phyloP scores from a whole-genome alignment of 2,113 vertebrate species.

The Hyperopisus bebe region DNA sequence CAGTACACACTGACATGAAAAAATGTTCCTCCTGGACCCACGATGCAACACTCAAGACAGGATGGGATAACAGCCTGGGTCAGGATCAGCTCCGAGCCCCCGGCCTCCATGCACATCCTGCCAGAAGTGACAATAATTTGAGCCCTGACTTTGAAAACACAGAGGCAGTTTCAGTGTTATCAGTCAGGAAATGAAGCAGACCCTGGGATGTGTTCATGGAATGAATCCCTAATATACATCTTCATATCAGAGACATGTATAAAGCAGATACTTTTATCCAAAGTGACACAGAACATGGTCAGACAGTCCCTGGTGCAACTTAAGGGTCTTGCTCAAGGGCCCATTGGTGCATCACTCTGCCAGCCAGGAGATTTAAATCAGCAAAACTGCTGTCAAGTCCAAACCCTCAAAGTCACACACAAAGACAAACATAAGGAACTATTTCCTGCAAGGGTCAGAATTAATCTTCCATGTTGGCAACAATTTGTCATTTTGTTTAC shows the following conservation, averaged over 20 bases:
- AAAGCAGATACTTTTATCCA: neutral
- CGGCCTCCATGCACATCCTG: neutral
- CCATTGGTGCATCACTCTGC: neutral
- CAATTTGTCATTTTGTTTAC: neutral
- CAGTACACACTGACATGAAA: neutral
- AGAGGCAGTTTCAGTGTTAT: neutral
- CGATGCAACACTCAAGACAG: neutral
- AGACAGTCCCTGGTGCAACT: neutral
- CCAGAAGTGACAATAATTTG: neutral
- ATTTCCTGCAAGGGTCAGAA: neutral
- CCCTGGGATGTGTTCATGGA: neutral
- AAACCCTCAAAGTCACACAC: neutral
- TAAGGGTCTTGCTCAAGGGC: neutral
- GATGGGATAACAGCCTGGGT: slow-evolving; percentile 12
- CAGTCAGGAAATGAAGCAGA: neutral
- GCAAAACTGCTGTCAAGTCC: neutral
- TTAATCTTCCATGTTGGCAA: neutral
- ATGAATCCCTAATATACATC: neutral
- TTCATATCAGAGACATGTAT: neutral
- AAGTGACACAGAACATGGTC: neutral
- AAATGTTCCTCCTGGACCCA: neutral
- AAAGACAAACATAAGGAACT: neutral
- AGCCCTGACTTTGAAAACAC: neutral
- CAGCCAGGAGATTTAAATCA: neutral
- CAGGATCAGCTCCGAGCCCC: neutral